Evolutionary conservation across 2,113 vertebrate genomes (phyloP).

Genomic region (Passer montanus): DNA sequence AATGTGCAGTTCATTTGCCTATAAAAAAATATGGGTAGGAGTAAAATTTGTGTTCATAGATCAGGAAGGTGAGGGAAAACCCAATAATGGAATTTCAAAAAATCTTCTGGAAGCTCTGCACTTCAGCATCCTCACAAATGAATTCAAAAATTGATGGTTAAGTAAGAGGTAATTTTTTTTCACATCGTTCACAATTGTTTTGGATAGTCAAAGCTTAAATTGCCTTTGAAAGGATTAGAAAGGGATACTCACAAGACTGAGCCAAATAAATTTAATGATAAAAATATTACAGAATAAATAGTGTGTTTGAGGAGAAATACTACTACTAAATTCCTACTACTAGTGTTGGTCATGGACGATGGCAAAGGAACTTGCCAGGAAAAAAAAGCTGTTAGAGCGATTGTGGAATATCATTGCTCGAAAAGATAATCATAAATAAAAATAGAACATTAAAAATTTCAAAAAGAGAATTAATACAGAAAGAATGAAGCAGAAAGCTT

Average conservation of each 20-base stretch:
- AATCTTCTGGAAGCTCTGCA: neutral
- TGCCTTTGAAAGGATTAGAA: neutral
- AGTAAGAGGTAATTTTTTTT: neutral
- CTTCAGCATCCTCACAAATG: neutral
- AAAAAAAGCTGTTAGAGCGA: neutral
- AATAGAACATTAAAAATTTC: neutral
- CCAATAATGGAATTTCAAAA: neutral
- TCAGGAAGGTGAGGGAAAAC: neutral
- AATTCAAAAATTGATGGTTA: neutral
- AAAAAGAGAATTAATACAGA: neutral
- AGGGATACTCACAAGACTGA: neutral
- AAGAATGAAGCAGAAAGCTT: neutral
- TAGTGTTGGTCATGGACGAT: neutral
- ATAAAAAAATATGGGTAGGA: neutral
- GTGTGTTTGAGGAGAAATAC: neutral
- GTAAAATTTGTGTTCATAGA: neutral
- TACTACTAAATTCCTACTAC: neutral
- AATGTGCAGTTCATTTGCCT: neutral
- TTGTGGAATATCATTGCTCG: neutral
- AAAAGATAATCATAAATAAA: neutral
- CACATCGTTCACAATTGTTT: neutral
- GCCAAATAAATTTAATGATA: neutral
- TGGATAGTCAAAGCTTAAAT: neutral
- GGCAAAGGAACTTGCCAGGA: neutral
- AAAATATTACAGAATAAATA: neutral